A percentile compares a stretch with the other conserved stretches of the same genome.
These are phyloP conservation scores for Fragum whitleyi DNA, from an alignment of 2,888 invertebrate species.

Conservation along the genomic window DNA sequence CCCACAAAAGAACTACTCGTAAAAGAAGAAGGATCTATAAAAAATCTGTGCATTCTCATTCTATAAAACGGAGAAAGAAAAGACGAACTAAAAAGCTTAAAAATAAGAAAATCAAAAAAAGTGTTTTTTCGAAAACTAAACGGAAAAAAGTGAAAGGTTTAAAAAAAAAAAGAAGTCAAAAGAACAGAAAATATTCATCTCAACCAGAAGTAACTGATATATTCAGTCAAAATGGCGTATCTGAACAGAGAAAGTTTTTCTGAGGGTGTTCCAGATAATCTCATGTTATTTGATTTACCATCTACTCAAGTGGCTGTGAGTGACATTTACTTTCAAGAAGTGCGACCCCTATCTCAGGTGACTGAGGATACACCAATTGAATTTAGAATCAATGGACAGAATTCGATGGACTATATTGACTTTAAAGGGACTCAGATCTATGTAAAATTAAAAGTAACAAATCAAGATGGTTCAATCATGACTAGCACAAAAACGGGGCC, in stretches of 20 bases:
- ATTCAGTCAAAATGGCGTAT: constrained; percentile 41
- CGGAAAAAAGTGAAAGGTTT: constrained; percentile 12
- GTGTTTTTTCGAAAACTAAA: background rate
- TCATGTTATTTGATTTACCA: constrained; percentile 57
- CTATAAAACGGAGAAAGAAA: constrained; percentile 13
- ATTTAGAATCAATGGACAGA: constrained; percentile 57
- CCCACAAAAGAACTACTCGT: constrained; percentile 18
- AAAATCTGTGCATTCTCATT: background rate
- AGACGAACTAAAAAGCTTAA: constrained; percentile 4
- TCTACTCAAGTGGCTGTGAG: constrained; percentile 54
- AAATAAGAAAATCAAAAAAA: background rate
- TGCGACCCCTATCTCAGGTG: constrained; percentile 58
- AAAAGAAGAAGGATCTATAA: constrained; percentile 5
- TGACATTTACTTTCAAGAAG: constrained; percentile 53
- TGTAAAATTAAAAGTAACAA: constrained; percentile 32
- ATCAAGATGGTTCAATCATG: constrained; percentile 31
- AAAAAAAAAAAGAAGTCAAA: background rate
- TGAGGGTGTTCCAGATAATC: constrained; percentile 50
- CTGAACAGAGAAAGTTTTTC: constrained; percentile 48
- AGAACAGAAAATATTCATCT: background rate
- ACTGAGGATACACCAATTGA: constrained; percentile 53
- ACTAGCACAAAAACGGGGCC: constrained; percentile 50
- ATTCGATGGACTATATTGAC: constrained; percentile 53
- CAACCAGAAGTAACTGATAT: background rate
- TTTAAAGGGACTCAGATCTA: constrained; percentile 36